Conservation (phyloP, 2,888 invertebrate species). For the Cheilosia vernalis region DNA sequence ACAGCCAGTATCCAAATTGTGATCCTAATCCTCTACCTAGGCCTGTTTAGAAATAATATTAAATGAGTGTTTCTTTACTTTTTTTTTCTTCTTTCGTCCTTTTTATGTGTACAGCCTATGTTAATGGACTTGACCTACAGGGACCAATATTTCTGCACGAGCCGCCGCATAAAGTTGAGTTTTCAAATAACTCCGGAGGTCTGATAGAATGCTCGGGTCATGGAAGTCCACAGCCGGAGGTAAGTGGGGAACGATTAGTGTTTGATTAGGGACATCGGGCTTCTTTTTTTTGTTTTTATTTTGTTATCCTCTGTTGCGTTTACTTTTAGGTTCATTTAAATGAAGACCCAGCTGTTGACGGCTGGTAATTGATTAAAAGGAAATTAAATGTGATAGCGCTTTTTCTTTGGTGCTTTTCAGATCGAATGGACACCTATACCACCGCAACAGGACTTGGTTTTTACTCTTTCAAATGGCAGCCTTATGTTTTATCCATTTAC, state of each 20-base stretch:
- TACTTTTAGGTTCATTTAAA: conserved; percentile 15
- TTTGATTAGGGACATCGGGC: conserved; percentile 49
- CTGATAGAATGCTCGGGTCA: conserved; percentile 88
- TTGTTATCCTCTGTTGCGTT: conserved; percentile 8
- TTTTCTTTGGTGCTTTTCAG: conserved; percentile 80
- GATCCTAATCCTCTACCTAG: conserved; percentile 39
- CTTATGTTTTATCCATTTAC: conserved; percentile 93
- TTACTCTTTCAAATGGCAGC: conserved; percentile 92
- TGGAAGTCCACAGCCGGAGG: conserved; percentile 88
- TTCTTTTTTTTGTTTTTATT: conserved; percentile 16
- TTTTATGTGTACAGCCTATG: conserved; percentile 78
- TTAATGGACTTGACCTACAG: conserved; percentile 86
- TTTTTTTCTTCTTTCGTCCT: conserved; percentile 73
- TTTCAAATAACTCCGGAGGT: conserved; percentile 90
- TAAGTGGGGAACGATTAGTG: conserved; percentile 78
- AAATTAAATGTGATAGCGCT: conserved; percentile 18
- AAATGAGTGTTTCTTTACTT: conserved; percentile 32
- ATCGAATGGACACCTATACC: conserved; percentile 91
- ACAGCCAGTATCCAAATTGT: conserved; percentile 24
- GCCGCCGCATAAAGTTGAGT: conserved; percentile 90
- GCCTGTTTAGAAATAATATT: conserved; percentile 15
- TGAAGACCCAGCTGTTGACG: conserved; percentile 6
- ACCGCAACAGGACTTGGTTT: conserved; percentile 88
- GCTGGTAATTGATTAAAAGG: conserved; percentile 5
- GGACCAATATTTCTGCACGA: conserved; percentile 88